A percentile compares a stretch with the other conserved stretches of the same genome.
Conservation (phyloP, 2,797 vertebrate genomes). For the Orientallactaga sibirica region DNA sequence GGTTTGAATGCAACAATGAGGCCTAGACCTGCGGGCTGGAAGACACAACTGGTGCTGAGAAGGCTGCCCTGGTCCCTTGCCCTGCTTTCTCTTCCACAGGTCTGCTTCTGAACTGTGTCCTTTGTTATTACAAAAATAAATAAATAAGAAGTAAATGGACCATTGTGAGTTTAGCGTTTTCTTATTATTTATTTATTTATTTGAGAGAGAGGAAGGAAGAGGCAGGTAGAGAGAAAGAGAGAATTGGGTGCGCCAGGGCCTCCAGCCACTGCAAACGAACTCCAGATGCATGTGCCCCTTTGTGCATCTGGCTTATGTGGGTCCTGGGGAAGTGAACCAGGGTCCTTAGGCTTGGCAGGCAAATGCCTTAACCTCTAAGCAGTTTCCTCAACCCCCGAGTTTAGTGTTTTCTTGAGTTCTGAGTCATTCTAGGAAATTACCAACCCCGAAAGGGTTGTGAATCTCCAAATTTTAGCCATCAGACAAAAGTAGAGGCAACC, state of each 20-base stretch:
- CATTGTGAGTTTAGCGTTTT: background rate
- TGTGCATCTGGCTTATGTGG: too few relatives aligned
- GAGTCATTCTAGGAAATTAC: background rate
- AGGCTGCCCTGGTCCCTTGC: background rate
- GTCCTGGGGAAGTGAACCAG: too few relatives aligned
- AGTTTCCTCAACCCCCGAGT: background rate
- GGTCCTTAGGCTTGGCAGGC: too few relatives aligned
- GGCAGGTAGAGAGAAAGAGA: too few relatives aligned
- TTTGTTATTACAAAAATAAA: background rate
- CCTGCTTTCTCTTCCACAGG: background rate
- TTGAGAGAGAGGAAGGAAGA: too few relatives aligned
- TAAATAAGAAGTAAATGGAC: background rate
- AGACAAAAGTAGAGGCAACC: background rate
- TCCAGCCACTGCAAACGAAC: too few relatives aligned
- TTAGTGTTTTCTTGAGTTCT: background rate
- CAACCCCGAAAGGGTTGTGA: background rate
- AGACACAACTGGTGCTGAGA: accelerated
- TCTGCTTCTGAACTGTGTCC: background rate
- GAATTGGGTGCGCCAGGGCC: too few relatives aligned
- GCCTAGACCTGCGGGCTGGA: background rate
- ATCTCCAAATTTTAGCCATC: background rate
- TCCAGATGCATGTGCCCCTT: too few relatives aligned
- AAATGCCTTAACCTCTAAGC: too few relatives aligned
- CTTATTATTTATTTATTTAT: background rate
- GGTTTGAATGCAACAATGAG: background rate